Evolutionary conservation across 2,797 vertebrate genomes (phyloP).

Genomic region (Vireo griseus): DNA sequence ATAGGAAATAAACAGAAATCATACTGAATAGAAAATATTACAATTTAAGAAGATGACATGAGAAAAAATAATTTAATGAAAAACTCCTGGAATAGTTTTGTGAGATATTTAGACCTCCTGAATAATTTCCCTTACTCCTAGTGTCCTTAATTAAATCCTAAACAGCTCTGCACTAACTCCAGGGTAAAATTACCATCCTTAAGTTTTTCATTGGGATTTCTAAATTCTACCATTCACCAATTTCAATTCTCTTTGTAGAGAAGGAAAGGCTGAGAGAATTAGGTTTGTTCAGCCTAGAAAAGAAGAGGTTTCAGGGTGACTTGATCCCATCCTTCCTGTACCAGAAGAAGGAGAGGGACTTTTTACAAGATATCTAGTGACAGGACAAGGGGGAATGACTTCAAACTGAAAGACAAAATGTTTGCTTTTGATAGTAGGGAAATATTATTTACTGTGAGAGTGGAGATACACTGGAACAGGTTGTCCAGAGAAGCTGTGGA

Average conservation of each 20-base stretch:
- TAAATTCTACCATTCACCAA: background rate
- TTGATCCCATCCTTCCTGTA: background rate
- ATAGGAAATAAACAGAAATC: background rate
- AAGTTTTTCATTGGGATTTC: background rate
- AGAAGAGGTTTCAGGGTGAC: background rate
- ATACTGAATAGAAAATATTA: background rate
- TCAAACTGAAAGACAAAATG: background rate
- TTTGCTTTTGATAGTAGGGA: background rate
- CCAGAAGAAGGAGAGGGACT: background rate
- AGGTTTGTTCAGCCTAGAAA: background rate
- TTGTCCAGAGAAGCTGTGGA: background rate
- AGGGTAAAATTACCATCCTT: background rate
- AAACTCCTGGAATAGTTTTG: background rate
- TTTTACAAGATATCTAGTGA: background rate
- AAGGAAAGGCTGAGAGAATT: background rate
- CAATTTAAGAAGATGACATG: background rate
- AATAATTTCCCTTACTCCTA: background rate
- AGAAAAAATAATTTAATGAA: background rate
- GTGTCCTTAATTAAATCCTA: background rate
- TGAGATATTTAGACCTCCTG: background rate
- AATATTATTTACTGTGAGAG: background rate
- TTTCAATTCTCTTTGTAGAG: background rate
- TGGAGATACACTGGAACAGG: background rate
- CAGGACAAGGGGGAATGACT: background rate
- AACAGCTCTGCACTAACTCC: background rate